Evolutionary conservation across 1,140 invertebrate genomes (phyloP), one percentile per base, ranked within the genome.

Genomic region (Diorhabda sublineata): DNA sequence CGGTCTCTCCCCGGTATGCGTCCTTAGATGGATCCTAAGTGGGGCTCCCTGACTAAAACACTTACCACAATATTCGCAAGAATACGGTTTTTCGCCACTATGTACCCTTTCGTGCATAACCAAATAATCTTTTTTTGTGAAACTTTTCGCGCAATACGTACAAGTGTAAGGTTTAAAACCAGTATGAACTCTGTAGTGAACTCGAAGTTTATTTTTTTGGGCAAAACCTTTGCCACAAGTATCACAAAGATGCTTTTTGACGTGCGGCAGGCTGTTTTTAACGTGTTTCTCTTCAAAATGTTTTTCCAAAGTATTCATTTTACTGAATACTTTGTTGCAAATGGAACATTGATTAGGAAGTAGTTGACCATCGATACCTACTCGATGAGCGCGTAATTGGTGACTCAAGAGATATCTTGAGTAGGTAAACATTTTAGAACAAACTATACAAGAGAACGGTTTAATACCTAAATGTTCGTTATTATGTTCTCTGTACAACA

Each of bases 401-500:
- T 78, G 77, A 4, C 71, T 70, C 4, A 68, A 61, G 6, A 78
- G 71, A n/a, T 76, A 77, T 9, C 73, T 73, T 7, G 76, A 77
- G 60, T 76, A 77, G 26, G 72, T 69, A 58, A 78, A 78, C 9
- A 57, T 67, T 58, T 76, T 73, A 7, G 64, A 66, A 60, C 77
- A 79, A 11, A 79, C 77, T 6, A 77, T 70, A 58, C 77, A 79
- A 56, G 79, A 80, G 72, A 87, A 88, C 0, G 88, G 87, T 73
- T 88, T 86, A 74, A 92, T 90, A 0, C 91, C 88, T 0, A 86
- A 86, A 6, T 91, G 84, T 2, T 87, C 88, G 74, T 89, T 86
- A 68, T 86, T 80, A 65, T 91, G 88, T 72, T 88, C 86, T 45
- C 70, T 71, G 66, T 71, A 77, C 1, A 73, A 47, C 0, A 71